Evolutionary conservation across 2,113 vertebrate genomes (phyloP).

Genomic region (Merops nubicus): DNA sequence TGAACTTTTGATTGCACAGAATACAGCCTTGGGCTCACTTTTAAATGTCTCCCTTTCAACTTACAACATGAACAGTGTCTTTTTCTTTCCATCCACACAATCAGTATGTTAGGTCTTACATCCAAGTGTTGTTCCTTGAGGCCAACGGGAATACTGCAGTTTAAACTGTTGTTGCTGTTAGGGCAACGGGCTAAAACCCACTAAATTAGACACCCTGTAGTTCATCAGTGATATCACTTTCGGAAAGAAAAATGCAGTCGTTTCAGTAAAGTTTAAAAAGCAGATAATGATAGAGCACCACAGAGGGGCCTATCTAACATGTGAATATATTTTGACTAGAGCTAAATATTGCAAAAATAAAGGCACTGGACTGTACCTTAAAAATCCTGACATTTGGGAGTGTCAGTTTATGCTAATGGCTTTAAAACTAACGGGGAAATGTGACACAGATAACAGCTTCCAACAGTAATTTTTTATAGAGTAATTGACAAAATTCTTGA

Average conservation of each 20-base stretch:
- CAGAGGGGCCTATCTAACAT: neutral
- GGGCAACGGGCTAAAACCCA: neutral
- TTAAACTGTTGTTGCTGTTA: neutral
- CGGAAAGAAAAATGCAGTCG: neutral
- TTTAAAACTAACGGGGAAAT: neutral
- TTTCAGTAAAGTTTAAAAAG: neutral
- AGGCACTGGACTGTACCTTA: neutral
- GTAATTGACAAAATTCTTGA: neutral
- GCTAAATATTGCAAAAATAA: neutral
- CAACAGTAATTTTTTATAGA: neutral
- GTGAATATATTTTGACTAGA: neutral
- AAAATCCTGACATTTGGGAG: neutral
- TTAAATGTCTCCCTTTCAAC: neutral
- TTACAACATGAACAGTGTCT: neutral
- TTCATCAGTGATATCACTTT: neutral
- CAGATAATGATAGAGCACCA: neutral
- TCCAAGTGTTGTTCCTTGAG: neutral
- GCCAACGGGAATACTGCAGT: neutral
- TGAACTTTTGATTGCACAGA: neutral
- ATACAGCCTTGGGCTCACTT: neutral
- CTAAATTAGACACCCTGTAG: neutral
- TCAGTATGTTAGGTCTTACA: neutral
- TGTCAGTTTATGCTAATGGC: neutral
- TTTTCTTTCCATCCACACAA: neutral
- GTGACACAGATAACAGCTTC: neutral